These are phyloP conservation scores for Heliothis subflexa DNA, from an alignment of 1,140 invertebrate species.

Conservation along the genomic window DNA sequence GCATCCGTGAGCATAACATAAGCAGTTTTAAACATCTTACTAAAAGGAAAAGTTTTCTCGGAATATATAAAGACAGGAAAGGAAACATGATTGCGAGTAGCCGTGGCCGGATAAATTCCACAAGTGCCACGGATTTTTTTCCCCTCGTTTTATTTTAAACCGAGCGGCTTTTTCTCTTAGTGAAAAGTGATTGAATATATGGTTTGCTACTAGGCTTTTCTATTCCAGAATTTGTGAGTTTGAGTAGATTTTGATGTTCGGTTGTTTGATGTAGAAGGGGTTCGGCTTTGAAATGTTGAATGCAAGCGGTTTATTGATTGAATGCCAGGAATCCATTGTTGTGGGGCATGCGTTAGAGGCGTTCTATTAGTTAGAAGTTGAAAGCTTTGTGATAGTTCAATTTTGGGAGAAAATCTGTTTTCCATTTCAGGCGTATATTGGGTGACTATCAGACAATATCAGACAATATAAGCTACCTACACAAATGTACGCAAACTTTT, in stretches of 20 bases:
- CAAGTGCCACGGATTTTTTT: constrained; percentile 17
- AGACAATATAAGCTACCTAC: too few species aligned
- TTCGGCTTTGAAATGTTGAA: background rate
- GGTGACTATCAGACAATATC: too few species aligned
- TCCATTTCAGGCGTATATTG: too few species aligned
- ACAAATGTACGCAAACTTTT: too few species aligned
- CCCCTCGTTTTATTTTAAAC: background rate
- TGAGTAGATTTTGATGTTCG: background rate
- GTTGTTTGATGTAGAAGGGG: background rate
- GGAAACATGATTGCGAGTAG: background rate
- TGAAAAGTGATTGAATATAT: constrained; percentile 19
- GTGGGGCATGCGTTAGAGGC: too few species aligned
- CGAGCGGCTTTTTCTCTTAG: background rate
- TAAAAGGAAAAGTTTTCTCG: constrained; percentile 28
- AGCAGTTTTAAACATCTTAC: constrained; percentile 18
- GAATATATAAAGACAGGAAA: constrained; percentile 33
- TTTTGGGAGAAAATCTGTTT: too few species aligned
- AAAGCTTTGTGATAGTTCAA: too few species aligned
- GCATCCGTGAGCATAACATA: background rate
- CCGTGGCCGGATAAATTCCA: constrained; percentile 31
- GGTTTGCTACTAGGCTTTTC: background rate
- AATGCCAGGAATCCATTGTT: too few species aligned
- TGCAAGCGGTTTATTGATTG: too few species aligned
- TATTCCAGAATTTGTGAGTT: background rate
- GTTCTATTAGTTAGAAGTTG: too few species aligned